A percentile compares a stretch with the other conserved stretches of the same genome.
Evolutionary conservation across 1,140 invertebrate genomes (phyloP).

Genomic region (Pseudomyrmex dendroicus): DNA sequence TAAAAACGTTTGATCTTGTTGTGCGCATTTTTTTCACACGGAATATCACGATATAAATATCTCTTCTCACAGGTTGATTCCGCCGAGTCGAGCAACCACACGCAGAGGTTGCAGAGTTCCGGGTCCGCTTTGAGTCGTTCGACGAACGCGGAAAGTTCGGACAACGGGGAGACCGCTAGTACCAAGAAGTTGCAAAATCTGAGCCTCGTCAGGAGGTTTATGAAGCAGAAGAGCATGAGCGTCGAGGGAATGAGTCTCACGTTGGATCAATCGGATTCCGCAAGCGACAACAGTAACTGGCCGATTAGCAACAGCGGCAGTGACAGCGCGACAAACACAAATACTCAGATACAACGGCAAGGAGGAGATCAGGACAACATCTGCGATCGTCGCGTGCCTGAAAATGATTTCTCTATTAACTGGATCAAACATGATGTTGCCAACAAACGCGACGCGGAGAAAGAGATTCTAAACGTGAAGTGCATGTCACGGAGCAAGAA

Average conservation of each 20-base stretch:
- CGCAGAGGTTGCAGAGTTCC: conserved; percentile 81
- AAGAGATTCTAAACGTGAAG: conserved; percentile 70
- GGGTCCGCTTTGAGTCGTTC: conserved; percentile 82
- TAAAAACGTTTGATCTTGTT: background rate
- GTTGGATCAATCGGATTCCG: conserved; percentile 81
- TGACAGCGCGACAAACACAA: conserved; percentile 79
- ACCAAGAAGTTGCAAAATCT: conserved; percentile 88
- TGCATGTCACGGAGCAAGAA: conserved; percentile 75
- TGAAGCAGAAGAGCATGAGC: conserved; percentile 94
- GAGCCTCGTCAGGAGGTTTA: conserved; percentile 94
- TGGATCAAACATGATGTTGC: conserved; percentile 80
- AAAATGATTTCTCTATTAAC: conserved; percentile 83
- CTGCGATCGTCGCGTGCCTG: conserved; percentile 66
- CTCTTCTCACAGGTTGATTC: conserved; percentile 79
- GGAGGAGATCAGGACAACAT: conserved; percentile 66
- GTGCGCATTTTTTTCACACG: background rate
- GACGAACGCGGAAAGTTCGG: conserved; percentile 83
- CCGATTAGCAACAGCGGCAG: conserved; percentile 81
- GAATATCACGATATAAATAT: conserved; percentile 32
- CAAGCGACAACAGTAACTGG: conserved; percentile 80
- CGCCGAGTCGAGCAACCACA: conserved; percentile 81
- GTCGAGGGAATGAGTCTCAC: conserved; percentile 88
- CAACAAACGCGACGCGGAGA: conserved; percentile 69
- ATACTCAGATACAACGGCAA: conserved; percentile 79
- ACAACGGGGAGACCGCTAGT: conserved; percentile 81